These are phyloP conservation scores for Camelus bactrianus DNA, from an alignment of 2,113 vertebrate genomes.

Conservation along the genomic window DNA sequence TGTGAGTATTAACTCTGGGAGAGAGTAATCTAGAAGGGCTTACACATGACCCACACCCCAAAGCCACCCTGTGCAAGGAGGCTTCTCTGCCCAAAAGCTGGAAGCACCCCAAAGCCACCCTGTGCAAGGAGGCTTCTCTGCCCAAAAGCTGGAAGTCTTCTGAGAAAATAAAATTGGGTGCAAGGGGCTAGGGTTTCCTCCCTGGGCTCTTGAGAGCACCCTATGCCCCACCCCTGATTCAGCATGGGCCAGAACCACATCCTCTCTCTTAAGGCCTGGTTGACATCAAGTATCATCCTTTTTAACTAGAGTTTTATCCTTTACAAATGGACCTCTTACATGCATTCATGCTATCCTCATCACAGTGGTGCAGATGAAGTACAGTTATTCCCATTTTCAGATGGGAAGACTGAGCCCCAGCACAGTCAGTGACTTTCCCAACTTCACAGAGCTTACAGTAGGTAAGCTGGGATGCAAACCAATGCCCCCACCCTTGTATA, in stretches of 20 bases:
- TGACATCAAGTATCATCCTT: background rate
- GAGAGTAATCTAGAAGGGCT: background rate
- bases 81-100: background rate
- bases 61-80: background rate
- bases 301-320: background rate
- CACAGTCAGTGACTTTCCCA: background rate
- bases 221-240: background rate
- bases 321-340: background rate
- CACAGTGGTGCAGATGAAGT: background rate
- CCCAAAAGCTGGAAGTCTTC: background rate
- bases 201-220: background rate
- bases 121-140: background rate
- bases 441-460: background rate
- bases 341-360: background rate
- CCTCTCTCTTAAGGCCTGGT: background rate
- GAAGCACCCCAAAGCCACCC: background rate
- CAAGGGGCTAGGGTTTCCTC: background rate
- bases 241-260: background rate
- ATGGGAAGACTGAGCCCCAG: background rate
- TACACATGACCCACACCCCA: background rate
- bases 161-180: background rate
- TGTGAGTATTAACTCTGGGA: background rate
- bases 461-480: background rate
- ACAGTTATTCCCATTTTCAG: background rate
- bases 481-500: background rate